Base-by-base conservation (phyloP, 1,140 invertebrate species). In the Eubasilissa regina region DNA sequence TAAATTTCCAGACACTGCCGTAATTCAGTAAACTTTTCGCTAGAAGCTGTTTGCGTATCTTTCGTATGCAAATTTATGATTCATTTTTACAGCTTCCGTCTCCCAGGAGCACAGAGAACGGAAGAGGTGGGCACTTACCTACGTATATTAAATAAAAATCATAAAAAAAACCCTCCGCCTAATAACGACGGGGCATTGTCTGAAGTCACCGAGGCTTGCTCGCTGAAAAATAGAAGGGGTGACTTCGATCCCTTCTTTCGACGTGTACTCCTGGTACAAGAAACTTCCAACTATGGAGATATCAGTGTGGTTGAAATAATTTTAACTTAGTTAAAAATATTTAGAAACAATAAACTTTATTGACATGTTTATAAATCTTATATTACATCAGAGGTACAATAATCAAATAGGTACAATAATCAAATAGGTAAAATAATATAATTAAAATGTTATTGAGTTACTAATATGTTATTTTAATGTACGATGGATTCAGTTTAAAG, bases 141-240 rank as follows among this genome's bases (percentile, higher is more conserved):
- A 78, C 35, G 77, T 74, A 35, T 80, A 82, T 82, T 82, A 80
- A 80, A 82, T 80, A 80, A 82, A 82, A 80, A 80, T 80, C 81
- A 82, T 80, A 82, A 82, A 82, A n/a, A 79, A 51, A 43, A 17
- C 47, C 77, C 48, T 55, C 60, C 75, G 44, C 45, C 45, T 79
- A 79, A 79, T 73, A 73, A 74, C 75, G 62, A 68, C 47, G 75
- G 75, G 77, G 21, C 81, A 77, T 82, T 82, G 81, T 82, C 79
- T 82, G 81, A 73, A 82, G 81, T 80, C 81, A 80, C 60, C 76
- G 43, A 76, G 58, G 81, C 81, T 80, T 82, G 78, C 75, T 73
- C n/a, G 56, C 17, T 64, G 78, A 80, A 82, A 81, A 82, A 80
- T 15, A 78, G 55, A 80, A 80, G 75, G 78, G 81, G 78, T 80